Percentiles rank a stretch among this genome's conserved stretches.
Conservation (phyloP, 2,113 vertebrate species). For the Pardalotus punctatus region DNA sequence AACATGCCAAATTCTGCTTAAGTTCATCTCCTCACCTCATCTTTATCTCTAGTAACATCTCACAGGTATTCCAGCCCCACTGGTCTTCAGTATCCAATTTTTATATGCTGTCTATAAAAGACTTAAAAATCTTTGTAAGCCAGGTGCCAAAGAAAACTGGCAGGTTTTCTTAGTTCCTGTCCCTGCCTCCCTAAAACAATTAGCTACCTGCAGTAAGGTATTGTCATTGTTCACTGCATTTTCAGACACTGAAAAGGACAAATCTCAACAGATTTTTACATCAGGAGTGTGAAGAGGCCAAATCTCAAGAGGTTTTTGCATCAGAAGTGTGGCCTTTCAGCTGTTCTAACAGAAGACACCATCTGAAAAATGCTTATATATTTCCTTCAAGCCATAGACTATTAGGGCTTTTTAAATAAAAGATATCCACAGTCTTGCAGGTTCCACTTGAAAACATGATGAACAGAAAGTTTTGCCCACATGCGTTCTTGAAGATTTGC, state of each 20-base stretch:
- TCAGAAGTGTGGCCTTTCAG: neutral
- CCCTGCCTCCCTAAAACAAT: neutral
- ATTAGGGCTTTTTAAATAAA: neutral
- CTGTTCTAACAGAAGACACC: neutral
- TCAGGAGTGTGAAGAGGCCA: neutral
- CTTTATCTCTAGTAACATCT: neutral
- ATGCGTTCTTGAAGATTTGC: neutral
- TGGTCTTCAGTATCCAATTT: neutral
- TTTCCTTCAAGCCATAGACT: neutral
- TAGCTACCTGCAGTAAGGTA: neutral
- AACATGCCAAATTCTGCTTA: neutral
- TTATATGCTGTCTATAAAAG: neutral
- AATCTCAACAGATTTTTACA: neutral
- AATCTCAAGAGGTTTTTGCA: neutral
- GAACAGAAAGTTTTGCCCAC: neutral
- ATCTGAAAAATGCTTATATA: neutral
- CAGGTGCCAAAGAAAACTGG: neutral
- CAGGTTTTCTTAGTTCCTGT: neutral
- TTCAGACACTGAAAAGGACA: neutral
- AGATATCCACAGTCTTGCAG: neutral
- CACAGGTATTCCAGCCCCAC: neutral
- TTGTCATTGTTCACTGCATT: neutral
- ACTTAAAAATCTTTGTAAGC: neutral
- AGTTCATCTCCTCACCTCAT: neutral
- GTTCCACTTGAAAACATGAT: neutral